These are phyloP conservation scores for Phragmatobia fuliginosa DNA, from an alignment of 2,888 invertebrate genomes.

Conservation along the genomic window DNA sequence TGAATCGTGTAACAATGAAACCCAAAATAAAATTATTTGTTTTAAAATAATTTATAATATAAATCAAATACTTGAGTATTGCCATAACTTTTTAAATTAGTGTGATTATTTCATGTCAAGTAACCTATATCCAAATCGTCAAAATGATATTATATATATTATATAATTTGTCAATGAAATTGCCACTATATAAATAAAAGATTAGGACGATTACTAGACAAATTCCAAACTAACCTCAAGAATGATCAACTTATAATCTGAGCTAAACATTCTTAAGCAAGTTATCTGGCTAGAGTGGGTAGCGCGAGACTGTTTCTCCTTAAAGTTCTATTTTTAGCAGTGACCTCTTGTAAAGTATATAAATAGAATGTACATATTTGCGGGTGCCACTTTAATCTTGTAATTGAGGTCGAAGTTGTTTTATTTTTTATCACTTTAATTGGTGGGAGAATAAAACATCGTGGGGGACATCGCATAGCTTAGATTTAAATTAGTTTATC, in stretches of 20 bases:
- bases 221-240: neutral
- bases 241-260: neutral
- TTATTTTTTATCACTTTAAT: neutral
- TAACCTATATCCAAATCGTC: no score
- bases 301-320: neutral
- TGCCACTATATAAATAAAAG: neutral
- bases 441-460: neutral
- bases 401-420: conserved; percentile 16
- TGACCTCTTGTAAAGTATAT: conserved; percentile 36
- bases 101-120: no score
- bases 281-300: neutral
- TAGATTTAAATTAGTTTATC: neutral
- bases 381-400: conserved; percentile 34
- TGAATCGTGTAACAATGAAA: neutral
- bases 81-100: no score
- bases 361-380: conserved; percentile 48
- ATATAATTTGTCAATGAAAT: no score
- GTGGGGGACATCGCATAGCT: neutral
- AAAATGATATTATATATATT: no score
- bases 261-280: neutral
- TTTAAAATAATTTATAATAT: neutral
- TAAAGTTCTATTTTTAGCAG: neutral
- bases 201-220: neutral
- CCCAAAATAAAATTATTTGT: neutral
- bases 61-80: neutral